phyloP scores from a whole-genome alignment of 2,113 vertebrate species.

The Pteronura brasiliensis region DNA sequence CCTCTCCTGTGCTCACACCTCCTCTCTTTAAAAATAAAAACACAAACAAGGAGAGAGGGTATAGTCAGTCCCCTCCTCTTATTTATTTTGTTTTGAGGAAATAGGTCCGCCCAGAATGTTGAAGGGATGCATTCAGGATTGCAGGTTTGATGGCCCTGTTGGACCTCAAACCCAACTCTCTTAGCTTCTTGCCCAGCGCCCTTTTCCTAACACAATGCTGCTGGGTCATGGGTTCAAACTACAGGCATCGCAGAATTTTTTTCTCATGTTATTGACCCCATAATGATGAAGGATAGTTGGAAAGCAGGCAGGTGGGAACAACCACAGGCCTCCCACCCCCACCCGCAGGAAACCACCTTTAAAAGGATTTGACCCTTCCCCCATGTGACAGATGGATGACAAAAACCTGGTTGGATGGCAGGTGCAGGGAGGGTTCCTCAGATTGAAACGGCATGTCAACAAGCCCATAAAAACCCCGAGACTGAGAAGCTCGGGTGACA shows the following conservation, averaged over 20 bases:
- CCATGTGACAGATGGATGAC: too few relatives aligned
- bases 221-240: background rate
- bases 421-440: too few relatives aligned
- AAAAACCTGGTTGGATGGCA: too few relatives aligned
- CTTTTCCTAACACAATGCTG: background rate
- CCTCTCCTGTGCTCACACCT: background rate
- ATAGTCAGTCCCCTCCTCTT: background rate
- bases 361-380: too few relatives aligned
- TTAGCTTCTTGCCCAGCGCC: background rate
- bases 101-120: background rate
- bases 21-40: background rate
- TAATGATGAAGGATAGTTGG: background rate
- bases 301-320: too few relatives aligned
- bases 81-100: background rate
- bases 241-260: background rate
- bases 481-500: too few relatives aligned
- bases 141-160: background rate
- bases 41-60: background rate
- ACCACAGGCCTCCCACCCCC: too few relatives aligned
- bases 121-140: background rate
- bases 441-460: too few relatives aligned
- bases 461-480: too few relatives aligned
- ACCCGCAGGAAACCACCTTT: too few relatives aligned
- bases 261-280: accelerated
- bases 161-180: background rate